Conservation (phyloP, 2,888 invertebrate genomes). For the Melinaea menophilus region DNA sequence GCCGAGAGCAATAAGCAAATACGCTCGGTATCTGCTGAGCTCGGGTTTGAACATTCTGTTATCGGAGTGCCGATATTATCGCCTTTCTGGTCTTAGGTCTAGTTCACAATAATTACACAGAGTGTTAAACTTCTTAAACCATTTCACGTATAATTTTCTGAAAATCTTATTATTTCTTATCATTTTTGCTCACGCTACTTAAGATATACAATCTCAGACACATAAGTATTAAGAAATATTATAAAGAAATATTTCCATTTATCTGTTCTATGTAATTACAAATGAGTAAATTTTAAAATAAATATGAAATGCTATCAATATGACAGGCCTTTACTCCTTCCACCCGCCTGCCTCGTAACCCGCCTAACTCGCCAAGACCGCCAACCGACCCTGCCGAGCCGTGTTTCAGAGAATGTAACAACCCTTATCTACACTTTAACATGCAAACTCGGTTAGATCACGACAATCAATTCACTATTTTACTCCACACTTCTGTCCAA, state of each 20-base stretch:
- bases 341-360: conserved; percentile 40
- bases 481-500: conserved; percentile 11
- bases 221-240: not conserved
- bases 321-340: conserved; percentile 32
- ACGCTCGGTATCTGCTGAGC: conserved; percentile 49
- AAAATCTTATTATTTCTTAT: not conserved
- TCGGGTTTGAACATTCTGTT: conserved; percentile 51
- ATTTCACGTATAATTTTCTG: not conserved
- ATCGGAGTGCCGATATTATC: conserved; percentile 62
- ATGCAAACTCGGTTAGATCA: conserved; percentile 62
- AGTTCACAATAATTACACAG: conserved; percentile 18
- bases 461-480: conserved; percentile 55
- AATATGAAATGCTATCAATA: conserved; percentile 15
- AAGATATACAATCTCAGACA: not conserved
- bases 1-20: conserved; percentile 65
- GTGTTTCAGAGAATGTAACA: conserved; percentile 54
- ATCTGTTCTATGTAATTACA: not conserved
- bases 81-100: conserved; percentile 58
- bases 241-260: not conserved
- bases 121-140: not conserved
- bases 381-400: conserved; percentile 41
- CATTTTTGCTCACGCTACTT: not conserved
- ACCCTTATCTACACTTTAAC: conserved; percentile 63
- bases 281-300: not conserved
- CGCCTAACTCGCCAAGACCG: conserved; percentile 41